A percentile compares a stretch with the other conserved stretches of the same genome.
These are phyloP conservation scores for Palaemon carinicauda DNA, from an alignment of 1,140 invertebrate species.

Conservation along the genomic window DNA sequence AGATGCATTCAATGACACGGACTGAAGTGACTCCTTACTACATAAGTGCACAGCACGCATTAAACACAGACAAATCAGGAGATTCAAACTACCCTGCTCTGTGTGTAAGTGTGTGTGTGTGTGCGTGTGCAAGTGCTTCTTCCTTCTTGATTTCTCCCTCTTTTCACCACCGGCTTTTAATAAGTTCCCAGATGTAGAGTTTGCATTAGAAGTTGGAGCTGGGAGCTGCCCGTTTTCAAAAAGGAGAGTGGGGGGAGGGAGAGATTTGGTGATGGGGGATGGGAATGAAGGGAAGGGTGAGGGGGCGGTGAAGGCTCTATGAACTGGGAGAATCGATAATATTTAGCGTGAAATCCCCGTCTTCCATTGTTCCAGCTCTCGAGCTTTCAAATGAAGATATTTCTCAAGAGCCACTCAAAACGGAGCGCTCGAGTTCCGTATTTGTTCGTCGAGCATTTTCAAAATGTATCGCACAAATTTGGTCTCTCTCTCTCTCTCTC, in stretches of 20 bases:
- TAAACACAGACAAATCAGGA: neutral
- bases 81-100: neutral
- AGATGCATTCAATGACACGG: slow-evolving; percentile 6
- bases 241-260: neutral
- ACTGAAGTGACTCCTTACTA: neutral
- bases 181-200: slow-evolving; percentile 52
- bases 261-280: neutral
- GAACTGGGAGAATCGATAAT: slow-evolving; percentile 52
- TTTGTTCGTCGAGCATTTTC: slow-evolving; percentile 6
- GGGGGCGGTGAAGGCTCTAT: neutral
- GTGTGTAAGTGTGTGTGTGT: too few species aligned
- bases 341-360: slow-evolving; percentile 57
- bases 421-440: neutral
- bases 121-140: neutral
- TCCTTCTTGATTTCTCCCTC: neutral
- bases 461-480: neutral
- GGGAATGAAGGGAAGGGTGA: neutral
- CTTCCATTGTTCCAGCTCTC: slow-evolving; percentile 47
- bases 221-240: neutral
- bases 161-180: slow-evolving; percentile 35
- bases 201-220: slow-evolving; percentile 23
- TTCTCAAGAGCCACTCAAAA: slow-evolving; percentile 54
- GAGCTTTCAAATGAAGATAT: slow-evolving; percentile 56
- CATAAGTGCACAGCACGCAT: too few species aligned
- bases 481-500: neutral